Evolutionary conservation across 1,140 invertebrate genomes (phyloP).

Genomic region (Cyclargus thomasi): DNA sequence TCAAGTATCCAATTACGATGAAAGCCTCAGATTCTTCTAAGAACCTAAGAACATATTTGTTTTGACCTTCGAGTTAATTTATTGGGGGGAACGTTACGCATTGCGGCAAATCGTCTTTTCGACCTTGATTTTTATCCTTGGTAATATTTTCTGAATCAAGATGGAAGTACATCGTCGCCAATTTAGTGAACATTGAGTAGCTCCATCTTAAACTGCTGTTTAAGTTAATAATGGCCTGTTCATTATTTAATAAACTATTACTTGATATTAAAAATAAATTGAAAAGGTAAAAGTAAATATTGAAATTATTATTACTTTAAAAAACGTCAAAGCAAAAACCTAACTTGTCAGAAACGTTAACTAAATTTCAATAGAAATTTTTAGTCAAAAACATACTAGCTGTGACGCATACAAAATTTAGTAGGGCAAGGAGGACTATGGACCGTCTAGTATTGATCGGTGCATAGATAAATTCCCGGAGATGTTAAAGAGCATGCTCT

Average conservation of each 20-base stretch:
- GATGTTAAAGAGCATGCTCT: constrained; percentile 5
- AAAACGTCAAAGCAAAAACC: background rate
- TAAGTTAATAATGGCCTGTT: too few species aligned
- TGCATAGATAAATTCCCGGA: constrained; percentile 7
- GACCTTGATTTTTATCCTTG: constrained; percentile 21
- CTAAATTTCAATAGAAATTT: background rate
- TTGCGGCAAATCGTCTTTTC: constrained; percentile 39
- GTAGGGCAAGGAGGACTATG: background rate
- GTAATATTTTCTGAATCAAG: constrained; percentile 12
- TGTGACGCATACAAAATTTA: background rate
- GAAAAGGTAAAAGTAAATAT: too few species aligned
- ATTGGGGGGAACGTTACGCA: constrained; percentile 43
- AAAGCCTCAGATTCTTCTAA: constrained; percentile 2
- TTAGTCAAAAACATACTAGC: background rate
- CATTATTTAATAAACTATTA: too few species aligned
- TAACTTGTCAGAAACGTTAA: background rate
- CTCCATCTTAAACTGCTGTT: too few species aligned
- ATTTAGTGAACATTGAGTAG: too few species aligned
- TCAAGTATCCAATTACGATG: constrained; percentile 10
- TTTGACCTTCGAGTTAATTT: constrained; percentile 41
- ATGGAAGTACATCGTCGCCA: background rate
- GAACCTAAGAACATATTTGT: constrained; percentile 23
- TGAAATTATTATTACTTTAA: too few species aligned
- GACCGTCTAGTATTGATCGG: constrained; percentile 1
- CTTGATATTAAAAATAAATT: too few species aligned